These are phyloP conservation scores for Erebia palarica DNA, from an alignment of 2,888 invertebrate genomes.

Conservation along the genomic window DNA sequence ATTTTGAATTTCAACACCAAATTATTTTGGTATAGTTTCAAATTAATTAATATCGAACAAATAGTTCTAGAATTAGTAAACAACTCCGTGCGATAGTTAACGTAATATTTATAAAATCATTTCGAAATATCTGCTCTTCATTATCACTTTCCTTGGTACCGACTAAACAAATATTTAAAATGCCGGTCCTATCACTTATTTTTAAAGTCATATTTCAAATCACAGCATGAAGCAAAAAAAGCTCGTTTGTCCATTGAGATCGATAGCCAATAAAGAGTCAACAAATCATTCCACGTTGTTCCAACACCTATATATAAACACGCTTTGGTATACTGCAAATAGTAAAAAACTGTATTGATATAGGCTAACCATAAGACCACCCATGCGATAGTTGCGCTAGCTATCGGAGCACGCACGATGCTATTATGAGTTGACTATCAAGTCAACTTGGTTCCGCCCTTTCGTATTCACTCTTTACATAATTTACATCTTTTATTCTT, in stretches of 20 bases:
- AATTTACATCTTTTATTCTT: slow-evolving; percentile 74
- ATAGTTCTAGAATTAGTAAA: background rate
- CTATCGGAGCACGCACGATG: slow-evolving; percentile 64
- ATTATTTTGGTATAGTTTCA: slow-evolving; percentile 1
- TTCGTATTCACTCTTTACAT: slow-evolving; percentile 68
- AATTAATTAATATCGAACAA: slow-evolving; percentile 3
- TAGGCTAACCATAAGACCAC: slow-evolving; percentile 60
- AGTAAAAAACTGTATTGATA: slow-evolving; percentile 64
- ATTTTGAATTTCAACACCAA: background rate
- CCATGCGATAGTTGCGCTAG: slow-evolving; percentile 63
- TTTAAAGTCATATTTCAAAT: slow-evolving; percentile 35
- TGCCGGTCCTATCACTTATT: slow-evolving; percentile 31
- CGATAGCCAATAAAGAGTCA: slow-evolving; percentile 66
- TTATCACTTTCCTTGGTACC: slow-evolving; percentile 16
- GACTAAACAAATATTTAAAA: slow-evolving; percentile 46
- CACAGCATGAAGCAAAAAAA: slow-evolving; percentile 30
- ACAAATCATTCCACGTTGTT: slow-evolving; percentile 71
- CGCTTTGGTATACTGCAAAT: slow-evolving; percentile 70
- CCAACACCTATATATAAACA: slow-evolving; percentile 67
- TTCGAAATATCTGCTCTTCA: slow-evolving; percentile 14
- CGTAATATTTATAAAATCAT: background rate
- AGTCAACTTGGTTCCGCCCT: slow-evolving; percentile 63
- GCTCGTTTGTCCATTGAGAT: slow-evolving; percentile 50
- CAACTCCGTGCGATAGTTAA: background rate
- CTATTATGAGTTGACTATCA: slow-evolving; percentile 68